Evolutionary conservation across 2,797 vertebrate species (phyloP).

Genomic region (Harpagifer antarcticus): DNA sequence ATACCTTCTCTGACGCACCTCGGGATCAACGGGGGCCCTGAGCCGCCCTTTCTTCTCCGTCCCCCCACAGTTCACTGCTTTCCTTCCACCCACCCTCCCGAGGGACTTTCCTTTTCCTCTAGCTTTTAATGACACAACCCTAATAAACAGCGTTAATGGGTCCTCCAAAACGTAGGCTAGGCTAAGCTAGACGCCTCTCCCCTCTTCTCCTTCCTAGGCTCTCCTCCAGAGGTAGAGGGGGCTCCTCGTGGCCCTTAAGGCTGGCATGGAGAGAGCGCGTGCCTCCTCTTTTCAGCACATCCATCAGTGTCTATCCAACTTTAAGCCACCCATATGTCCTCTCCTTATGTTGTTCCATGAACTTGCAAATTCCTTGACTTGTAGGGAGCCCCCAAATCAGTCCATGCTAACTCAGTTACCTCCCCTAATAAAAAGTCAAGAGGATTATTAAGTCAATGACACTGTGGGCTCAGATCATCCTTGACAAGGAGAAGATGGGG

Average conservation of each 20-base stretch:
- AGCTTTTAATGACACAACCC: constrained; percentile 70
- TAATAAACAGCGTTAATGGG: constrained; percentile 79
- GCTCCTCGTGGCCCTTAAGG: constrained; percentile 66
- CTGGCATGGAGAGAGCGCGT: constrained; percentile 21
- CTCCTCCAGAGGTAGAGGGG: constrained; percentile 65
- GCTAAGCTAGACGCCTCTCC: constrained; percentile 56
- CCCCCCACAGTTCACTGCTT: constrained; percentile 45
- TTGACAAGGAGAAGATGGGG: constrained; percentile 34
- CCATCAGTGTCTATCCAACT: constrained; percentile 15
- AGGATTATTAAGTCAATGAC: constrained; percentile 57
- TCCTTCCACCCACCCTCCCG: constrained; percentile 55
- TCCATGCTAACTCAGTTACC: constrained; percentile 39
- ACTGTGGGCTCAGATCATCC: constrained; percentile 49
- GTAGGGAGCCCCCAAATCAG: constrained; percentile 33
- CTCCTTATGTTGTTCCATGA: constrained; percentile 31
- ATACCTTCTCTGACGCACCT: constrained; percentile 85
- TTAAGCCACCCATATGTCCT: constrained; percentile 28
- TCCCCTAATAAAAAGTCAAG: constrained; percentile 43
- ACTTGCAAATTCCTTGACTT: constrained; percentile 46
- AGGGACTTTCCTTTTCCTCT: constrained; percentile 65
- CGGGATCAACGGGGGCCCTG: constrained; percentile 65
- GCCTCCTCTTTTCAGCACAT: constrained; percentile 25
- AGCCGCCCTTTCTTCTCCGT: constrained; percentile 53
- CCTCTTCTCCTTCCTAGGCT: constrained; percentile 40
- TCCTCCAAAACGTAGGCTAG: constrained; percentile 57